Evolutionary conservation across 2,888 invertebrate genomes (phyloP).

Genomic region (Heliconius hortense): DNA sequence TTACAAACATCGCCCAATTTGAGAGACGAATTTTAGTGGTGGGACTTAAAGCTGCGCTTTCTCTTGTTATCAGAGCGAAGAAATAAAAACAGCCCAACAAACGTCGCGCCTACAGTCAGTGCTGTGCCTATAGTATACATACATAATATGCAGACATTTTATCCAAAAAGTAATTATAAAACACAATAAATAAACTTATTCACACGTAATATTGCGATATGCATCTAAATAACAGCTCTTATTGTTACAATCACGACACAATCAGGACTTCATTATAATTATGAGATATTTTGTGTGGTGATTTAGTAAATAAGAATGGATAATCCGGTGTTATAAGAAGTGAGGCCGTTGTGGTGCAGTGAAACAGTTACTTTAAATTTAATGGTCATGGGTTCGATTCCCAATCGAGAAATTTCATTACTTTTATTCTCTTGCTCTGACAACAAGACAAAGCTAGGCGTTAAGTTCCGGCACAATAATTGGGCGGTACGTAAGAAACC

Average conservation of each 20-base stretch:
- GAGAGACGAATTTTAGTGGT: too few species aligned
- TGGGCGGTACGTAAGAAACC: too few species aligned
- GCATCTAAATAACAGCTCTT: conserved; percentile 35
- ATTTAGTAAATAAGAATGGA: background rate
- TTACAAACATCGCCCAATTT: too few species aligned
- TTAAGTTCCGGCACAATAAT: too few species aligned
- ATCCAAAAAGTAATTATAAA: conserved; percentile 30
- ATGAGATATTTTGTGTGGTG: background rate
- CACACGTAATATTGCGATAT: conserved; percentile 36
- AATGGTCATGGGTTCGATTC: too few species aligned
- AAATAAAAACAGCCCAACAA: background rate
- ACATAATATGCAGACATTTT: background rate
- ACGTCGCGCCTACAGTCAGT: background rate
- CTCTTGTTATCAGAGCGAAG: too few species aligned
- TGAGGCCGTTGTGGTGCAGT: too few species aligned
- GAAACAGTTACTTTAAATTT: too few species aligned
- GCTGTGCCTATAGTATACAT: background rate
- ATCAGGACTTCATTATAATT: conserved; percentile 6
- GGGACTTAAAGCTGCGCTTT: too few species aligned
- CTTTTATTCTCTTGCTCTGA: too few species aligned
- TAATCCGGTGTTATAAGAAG: background rate
- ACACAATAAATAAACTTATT: conserved; percentile 35
- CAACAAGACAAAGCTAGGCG: too few species aligned
- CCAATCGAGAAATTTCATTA: too few species aligned
- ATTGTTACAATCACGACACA: conserved; percentile 29